Conservation (phyloP, 1,140 invertebrate species). For the Drosophila mojavensis region DNA sequence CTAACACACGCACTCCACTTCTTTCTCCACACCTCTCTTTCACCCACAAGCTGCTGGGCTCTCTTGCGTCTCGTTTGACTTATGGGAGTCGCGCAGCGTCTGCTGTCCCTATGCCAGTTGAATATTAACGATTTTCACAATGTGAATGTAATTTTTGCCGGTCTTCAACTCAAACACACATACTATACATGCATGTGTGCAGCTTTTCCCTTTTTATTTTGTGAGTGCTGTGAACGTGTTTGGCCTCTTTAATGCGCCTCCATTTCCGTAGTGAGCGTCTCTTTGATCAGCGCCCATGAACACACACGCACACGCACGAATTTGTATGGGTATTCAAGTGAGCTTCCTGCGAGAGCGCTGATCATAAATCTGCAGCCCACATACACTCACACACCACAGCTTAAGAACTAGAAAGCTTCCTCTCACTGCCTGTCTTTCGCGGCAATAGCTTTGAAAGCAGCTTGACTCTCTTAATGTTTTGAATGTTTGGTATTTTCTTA, state of each 20-base stretch:
- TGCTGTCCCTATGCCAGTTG: constrained; percentile 64
- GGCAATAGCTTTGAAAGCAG: background rate
- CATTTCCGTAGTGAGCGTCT: constrained; percentile 37
- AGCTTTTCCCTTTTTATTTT: constrained; percentile 47
- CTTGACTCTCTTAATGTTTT: background rate
- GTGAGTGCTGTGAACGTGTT: constrained; percentile 32
- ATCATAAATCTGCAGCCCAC: constrained; percentile 7
- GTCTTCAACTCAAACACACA: constrained; percentile 28
- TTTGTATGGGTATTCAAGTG: background rate
- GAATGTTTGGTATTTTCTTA: constrained; percentile 4
- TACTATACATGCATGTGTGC: background rate
- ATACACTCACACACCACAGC: constrained; percentile 5
- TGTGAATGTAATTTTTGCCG: constrained; percentile 48
- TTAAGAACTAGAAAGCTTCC: constrained; percentile 11
- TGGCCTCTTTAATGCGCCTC: constrained; percentile 38
- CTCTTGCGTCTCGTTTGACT: background rate
- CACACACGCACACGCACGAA: constrained; percentile 1
- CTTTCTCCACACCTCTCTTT: constrained; percentile 1
- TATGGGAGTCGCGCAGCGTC: constrained; percentile 4
- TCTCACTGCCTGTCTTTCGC: background rate
- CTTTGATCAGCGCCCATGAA: constrained; percentile 21
- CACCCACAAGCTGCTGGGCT: background rate
- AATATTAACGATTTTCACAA: constrained; percentile 63
- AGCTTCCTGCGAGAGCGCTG: background rate
- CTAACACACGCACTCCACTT: constrained; percentile 1